Evolutionary conservation across 1,140 invertebrate genomes (phyloP).

Genomic region (Sinonovacula constricta): DNA sequence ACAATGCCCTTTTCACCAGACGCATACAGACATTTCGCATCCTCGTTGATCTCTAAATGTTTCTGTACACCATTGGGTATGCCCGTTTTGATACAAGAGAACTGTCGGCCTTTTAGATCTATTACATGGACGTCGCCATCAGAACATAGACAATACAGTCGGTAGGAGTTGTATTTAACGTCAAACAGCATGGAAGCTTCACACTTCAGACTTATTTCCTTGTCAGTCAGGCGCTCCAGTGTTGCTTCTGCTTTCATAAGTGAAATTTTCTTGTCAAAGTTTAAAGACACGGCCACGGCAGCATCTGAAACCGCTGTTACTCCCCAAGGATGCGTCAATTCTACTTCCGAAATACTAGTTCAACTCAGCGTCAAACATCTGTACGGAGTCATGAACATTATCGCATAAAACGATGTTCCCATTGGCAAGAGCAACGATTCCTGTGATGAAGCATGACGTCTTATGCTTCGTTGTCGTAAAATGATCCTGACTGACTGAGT

Average conservation of each 20-base stretch:
- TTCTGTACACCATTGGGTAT: constrained; percentile 3
- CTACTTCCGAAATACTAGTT: constrained; percentile 21
- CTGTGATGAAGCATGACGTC: constrained; percentile 24
- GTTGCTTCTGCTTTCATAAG: constrained; percentile 17
- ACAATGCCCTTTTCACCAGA: constrained; percentile 31
- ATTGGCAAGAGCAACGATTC: constrained; percentile 12
- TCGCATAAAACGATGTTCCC: constrained; percentile 33
- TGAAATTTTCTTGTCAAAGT: constrained; percentile 37
- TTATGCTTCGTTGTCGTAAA: constrained; percentile 22
- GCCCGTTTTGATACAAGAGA: constrained; percentile 20
- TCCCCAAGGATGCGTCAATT: constrained; percentile 33
- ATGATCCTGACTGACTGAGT: too few relatives aligned
- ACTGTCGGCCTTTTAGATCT: constrained; percentile 38
- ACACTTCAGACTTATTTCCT: constrained; percentile 39
- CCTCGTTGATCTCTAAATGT: constrained; percentile 28
- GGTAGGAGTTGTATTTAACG: constrained; percentile 36
- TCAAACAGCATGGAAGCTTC: constrained; percentile 31
- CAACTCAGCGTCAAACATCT: constrained; percentile 15
- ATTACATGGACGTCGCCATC: constrained; percentile 37
- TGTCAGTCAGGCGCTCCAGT: constrained; percentile 26
- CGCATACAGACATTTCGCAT: constrained; percentile 1
- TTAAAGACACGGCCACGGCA: constrained; percentile 27
- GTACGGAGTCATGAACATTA: constrained; percentile 36
- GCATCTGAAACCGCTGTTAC: constrained; percentile 26
- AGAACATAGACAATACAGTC: constrained; percentile 34